Conservation (phyloP, 1,140 invertebrate species). For the Eueides isabella region DNA sequence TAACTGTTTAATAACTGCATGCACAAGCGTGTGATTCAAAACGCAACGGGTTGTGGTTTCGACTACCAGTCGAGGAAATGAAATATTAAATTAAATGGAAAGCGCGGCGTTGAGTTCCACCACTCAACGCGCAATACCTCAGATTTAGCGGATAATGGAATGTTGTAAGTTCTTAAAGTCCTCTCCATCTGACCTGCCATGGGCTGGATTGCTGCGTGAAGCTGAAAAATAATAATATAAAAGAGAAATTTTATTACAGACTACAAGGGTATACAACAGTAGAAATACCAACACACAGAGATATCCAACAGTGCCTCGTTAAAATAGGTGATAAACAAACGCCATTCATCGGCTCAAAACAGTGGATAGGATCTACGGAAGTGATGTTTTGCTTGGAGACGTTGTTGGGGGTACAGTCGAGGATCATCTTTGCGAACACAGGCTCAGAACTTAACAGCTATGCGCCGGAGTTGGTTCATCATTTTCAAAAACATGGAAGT, state of each 20-base stretch:
- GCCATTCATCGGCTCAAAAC: constrained; percentile 93
- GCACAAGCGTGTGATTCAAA: too few species aligned
- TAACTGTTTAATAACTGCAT: too few species aligned
- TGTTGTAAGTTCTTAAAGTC: too few species aligned
- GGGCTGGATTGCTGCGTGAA: too few species aligned
- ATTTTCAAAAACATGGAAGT: constrained; percentile 96
- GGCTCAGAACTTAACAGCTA: constrained; percentile 93
- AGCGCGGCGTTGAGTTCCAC: too few species aligned
- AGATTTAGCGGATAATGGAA: too few species aligned
- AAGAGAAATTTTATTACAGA: constrained; percentile 61
- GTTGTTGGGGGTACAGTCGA: constrained; percentile 89
- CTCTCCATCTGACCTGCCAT: too few species aligned
- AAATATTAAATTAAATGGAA: too few species aligned
- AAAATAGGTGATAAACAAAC: constrained; percentile 96
- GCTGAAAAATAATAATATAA: too few species aligned
- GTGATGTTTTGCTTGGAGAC: constrained; percentile 96
- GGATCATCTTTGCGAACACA: constrained; percentile 92
- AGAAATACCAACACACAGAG: constrained; percentile 91
- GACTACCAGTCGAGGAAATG: too few species aligned
- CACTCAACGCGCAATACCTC: too few species aligned
- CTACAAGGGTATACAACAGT: constrained; percentile 95
- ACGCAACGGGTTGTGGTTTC: too few species aligned
- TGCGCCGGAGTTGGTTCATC: constrained; percentile 91
- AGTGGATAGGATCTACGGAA: constrained; percentile 99
- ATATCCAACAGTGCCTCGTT: constrained; percentile 97